Evolutionary conservation across 2,888 invertebrate species (phyloP).

Genomic region (Drosophila bunnanda): DNA sequence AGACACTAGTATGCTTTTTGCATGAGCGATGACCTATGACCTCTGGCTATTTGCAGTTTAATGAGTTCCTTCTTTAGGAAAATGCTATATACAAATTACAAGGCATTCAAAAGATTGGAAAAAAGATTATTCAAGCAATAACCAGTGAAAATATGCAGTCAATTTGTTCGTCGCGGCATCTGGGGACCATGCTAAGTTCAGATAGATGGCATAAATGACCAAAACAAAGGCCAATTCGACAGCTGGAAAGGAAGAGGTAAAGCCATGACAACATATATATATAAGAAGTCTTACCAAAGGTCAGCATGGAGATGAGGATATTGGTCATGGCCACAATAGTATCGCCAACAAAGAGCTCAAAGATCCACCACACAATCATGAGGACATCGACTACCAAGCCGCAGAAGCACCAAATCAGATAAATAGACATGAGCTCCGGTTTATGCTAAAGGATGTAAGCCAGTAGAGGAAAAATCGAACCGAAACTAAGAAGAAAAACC

Average conservation of each 20-base stretch:
- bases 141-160: not conserved
- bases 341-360: slow-evolving; percentile 58
- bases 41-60: slow-evolving; percentile 3
- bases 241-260: slow-evolving; percentile 15
- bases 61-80: slow-evolving; percentile 13
- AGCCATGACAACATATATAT: not conserved
- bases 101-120: not conserved
- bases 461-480: not conserved
- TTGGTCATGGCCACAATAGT: slow-evolving; percentile 65
- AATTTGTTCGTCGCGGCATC: not conserved
- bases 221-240: slow-evolving; percentile 63
- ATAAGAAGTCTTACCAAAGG: slow-evolving; percentile 47
- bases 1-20: slow-evolving; percentile 18
- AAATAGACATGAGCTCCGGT: slow-evolving; percentile 50
- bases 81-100: not conserved
- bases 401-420: slow-evolving; percentile 56
- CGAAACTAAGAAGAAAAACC: not conserved
- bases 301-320: slow-evolving; percentile 62
- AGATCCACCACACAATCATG: slow-evolving; percentile 50
- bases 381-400: slow-evolving; percentile 56
- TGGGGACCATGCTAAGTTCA: slow-evolving; percentile 16
- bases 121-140: not conserved
- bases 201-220: slow-evolving; percentile 59
- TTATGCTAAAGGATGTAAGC: slow-evolving; percentile 34
- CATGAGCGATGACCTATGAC: slow-evolving; percentile 21